Evolutionary conservation across 2,888 invertebrate genomes (phyloP).

Genomic region (Caenorhabditis angaria): DNA sequence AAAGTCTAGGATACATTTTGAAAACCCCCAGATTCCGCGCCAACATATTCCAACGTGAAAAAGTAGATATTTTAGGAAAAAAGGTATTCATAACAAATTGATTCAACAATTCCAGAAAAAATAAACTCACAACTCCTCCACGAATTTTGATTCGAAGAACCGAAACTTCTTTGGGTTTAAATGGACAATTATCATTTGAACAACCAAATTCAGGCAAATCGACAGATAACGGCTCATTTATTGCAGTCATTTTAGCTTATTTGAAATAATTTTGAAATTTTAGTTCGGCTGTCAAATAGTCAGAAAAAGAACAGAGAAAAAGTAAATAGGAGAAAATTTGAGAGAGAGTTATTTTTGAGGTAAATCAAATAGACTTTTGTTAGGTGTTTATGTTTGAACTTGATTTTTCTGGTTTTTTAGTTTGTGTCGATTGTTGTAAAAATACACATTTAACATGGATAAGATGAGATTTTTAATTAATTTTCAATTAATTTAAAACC

Average conservation of each 20-base stretch:
- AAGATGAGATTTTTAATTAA: too few relatives aligned
- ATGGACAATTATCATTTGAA: constrained; percentile 31
- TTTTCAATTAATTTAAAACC: too few relatives aligned
- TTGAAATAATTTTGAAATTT: not conserved
- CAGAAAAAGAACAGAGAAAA: not conserved
- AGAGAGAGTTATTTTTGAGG: constrained; percentile 28
- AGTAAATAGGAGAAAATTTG: not conserved
- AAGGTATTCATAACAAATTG: not conserved
- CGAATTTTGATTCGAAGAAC: constrained; percentile 46
- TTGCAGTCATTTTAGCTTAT: not conserved
- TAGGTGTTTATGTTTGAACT: constrained; percentile 10
- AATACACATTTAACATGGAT: too few relatives aligned
- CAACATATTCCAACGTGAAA: not conserved
- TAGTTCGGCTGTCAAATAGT: not conserved
- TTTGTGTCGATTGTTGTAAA: not conserved
- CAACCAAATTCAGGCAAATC: not conserved
- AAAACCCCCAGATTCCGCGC: too few relatives aligned
- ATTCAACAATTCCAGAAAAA: constrained; percentile 9
- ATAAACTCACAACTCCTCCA: constrained; percentile 33
- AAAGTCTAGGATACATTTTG: not conserved
- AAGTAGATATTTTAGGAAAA: not conserved
- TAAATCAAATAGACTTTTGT: constrained; percentile 10
- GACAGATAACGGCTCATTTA: not conserved
- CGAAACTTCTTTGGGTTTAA: constrained; percentile 41
- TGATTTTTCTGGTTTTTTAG: not conserved